These are phyloP conservation scores for Prochilodus magdalenae DNA, from an alignment of 2,113 vertebrate genomes.

Conservation along the genomic window DNA sequence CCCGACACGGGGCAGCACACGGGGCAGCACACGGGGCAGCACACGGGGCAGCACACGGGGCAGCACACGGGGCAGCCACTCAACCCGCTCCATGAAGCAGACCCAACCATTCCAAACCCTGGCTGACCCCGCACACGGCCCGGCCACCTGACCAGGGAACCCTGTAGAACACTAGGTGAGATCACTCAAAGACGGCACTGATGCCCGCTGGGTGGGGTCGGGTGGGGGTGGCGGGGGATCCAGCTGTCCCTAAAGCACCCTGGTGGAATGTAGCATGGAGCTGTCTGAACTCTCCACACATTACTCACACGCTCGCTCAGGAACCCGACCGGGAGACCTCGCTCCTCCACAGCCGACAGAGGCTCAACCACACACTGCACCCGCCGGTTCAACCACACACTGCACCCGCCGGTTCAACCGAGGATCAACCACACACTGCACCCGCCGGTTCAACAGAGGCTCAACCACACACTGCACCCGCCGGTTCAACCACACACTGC, in stretches of 20 bases:
- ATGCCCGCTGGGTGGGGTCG: neutral
- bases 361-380: too few relatives aligned
- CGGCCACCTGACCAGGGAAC: neutral
- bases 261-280: conserved; percentile 40
- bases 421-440: too few relatives aligned
- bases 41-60: too few relatives aligned
- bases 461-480: too few relatives aligned
- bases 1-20: too few relatives aligned
- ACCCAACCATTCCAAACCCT: neutral
- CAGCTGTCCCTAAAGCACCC: conserved; percentile 38
- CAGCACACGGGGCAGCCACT: neutral
- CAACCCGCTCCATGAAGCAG: neutral
- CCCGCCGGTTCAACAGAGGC: too few relatives aligned
- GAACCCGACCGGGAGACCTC: neutral
- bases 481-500: too few relatives aligned
- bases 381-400: too few relatives aligned
- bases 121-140: neutral
- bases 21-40: too few relatives aligned
- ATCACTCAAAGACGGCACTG: neutral
- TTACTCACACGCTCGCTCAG: conserved; percentile 19
- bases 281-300: conserved; percentile 31
- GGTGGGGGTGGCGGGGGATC: neutral
- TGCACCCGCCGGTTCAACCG: too few relatives aligned
- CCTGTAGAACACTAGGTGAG: neutral
- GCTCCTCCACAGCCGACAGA: neutral